Base-by-base conservation (phyloP, 2,113 vertebrate genomes). In the Boulengeromyrus knoepffleri region DNA sequence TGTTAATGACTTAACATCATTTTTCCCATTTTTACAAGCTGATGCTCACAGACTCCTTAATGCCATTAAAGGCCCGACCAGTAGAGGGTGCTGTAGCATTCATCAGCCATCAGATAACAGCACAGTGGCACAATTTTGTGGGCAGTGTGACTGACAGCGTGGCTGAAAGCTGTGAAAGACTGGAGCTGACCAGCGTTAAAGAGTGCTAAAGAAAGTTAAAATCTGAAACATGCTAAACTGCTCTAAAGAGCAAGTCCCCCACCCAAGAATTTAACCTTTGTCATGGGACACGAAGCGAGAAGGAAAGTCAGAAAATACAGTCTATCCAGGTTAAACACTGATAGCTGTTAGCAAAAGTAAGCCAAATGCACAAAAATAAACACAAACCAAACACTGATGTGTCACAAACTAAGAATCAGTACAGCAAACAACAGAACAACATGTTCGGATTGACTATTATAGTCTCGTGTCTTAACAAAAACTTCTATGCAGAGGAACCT, bases 211-310 rank as follows among this genome's bases (percentile, higher is more conserved):
- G 91, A 91, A 93, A 92, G 52, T 89, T 92, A 90, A 93, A 94
- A 95, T 95, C 91, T 91, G 90, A 94, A 91, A 94, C 90, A 95
- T 93, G 91, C 90, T 42, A 12, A 93, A 95, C 94, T 87, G 93
- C 92, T 94, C 91, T 92, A 88, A 94, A 90, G 92, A 93, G 93
- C 91, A 92, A 52, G 84, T 89, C 31, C 87, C 89, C 70, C 74
- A 89, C 62, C 62, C 9, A 66, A 66, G n/a, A 66, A 27, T 66
- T 27, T 27, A 66, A 66, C 62, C 62, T 66, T 66, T 12, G n/a
- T 27, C 62, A 70, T 31, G 62, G 62, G 9, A 70, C 27, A 70
- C 10, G n/a, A 70, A 70, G 62, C 7, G 58, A 24, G 24, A 62
- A 0, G 58, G 9, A 31, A 70, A 31, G 62, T 70, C 10, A 4